Base-by-base conservation (phyloP, 2,113 vertebrate species). In the Garra rufa region DNA sequence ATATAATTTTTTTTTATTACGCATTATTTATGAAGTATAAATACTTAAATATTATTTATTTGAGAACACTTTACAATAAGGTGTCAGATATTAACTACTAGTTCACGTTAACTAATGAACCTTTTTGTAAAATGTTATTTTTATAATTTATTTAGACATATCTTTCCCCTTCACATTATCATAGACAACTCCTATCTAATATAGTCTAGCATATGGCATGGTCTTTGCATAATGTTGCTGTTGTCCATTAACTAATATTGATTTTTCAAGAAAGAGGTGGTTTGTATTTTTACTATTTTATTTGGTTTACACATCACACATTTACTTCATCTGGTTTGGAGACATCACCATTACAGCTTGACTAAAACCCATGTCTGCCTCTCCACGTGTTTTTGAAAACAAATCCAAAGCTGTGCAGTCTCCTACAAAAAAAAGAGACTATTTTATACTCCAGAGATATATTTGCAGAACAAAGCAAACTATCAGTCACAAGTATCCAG, bases 361-460 rank as follows among this genome's bases (percentile, higher is more conserved):
- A 80, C 11, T 76, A 76, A 81, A 81, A 61, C 21, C 50, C 43
- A 61, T 85, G 69, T 50, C 46, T 82, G n/a, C n/a, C 13, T n/a
- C 24, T 87, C 84, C 76, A 70, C 38, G 52, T 50, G 71, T 82
- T 48, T 8, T 11, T 81, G 50, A 85, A 86, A 85, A 46, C 30
- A 61, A 74, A 17, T 38, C 28, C 44, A 76, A 50, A 85, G 28
- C 69, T 75, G 46, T 52, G 81, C 71, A 57, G 34, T 50, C 26
- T 70, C 26, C 48, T 76, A 55, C 17, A 61, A 71, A 59, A 26
- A 19, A 34, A 34, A 69, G n/a, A 63, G 44, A 67, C 38, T 34
- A 43, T 52, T 55, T 67, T 21, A 48, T 80, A n/a, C 78, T n/a
- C 43, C 14, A 41, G 13, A 48, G 59, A 14, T 65, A 19, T 34